Conservation (phyloP, 1,140 invertebrate genomes). For the Aphelinus certus region DNA sequence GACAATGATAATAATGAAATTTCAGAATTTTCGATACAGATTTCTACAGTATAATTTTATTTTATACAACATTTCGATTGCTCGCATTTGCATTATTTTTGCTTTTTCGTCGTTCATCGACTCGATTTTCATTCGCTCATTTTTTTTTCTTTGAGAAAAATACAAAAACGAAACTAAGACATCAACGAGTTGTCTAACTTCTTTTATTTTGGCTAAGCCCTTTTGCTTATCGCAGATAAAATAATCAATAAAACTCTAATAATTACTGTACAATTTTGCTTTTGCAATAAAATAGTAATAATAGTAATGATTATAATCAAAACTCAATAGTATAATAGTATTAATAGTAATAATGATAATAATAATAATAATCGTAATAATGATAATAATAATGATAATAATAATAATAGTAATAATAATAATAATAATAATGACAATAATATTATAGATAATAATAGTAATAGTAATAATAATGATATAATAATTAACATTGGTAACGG, state of each 20-base stretch:
- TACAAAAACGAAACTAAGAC: constrained; percentile 34
- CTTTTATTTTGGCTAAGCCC: constrained; percentile 40
- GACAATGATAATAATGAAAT: constrained; percentile 49
- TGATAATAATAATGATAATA: constrained; percentile 47
- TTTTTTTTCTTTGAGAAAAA: constrained; percentile 30
- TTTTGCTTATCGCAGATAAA: constrained; percentile 37
- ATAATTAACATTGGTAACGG: constrained; percentile 61
- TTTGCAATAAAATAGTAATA: constrained; percentile 44
- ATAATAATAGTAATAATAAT: constrained; percentile 47
- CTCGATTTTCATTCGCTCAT: constrained; percentile 18
- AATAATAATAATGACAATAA: constrained; percentile 44
- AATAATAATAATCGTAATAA: constrained; percentile 45
- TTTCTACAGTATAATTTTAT: constrained; percentile 33
- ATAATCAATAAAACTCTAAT: constrained; percentile 31
- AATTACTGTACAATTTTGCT: constrained; percentile 35
- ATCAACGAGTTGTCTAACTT: constrained; percentile 29
- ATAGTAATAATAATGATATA: constrained; percentile 46
- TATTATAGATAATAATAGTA: constrained; percentile 45
- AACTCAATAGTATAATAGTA: constrained; percentile 46
- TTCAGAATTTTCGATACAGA: constrained; percentile 40
- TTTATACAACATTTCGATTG: constrained; percentile 38
- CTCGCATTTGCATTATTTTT: constrained; percentile 29
- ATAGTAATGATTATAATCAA: constrained; percentile 47
- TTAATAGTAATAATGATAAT: constrained; percentile 48
- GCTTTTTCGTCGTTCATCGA: constrained; percentile 26